These are phyloP conservation scores for Prionace glauca DNA, from an alignment of 2,797 vertebrate species.

Conservation along the genomic window DNA sequence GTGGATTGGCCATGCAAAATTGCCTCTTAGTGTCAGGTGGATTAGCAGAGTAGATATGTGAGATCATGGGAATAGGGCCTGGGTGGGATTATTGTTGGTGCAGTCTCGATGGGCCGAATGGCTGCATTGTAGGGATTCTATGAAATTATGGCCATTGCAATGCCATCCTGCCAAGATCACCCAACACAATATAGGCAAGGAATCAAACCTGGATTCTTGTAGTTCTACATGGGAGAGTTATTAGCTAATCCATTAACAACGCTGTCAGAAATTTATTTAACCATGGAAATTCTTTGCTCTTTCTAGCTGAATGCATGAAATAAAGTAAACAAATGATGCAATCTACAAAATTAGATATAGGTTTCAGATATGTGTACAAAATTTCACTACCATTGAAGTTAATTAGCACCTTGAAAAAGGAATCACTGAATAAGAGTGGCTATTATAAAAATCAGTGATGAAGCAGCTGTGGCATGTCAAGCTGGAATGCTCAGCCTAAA, in stretches of 20 bases:
- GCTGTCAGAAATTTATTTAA: background rate
- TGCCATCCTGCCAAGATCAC: background rate
- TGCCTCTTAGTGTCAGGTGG: too few relatives aligned
- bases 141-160: background rate
- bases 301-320: background rate
- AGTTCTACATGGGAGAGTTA: background rate
- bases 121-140: too few relatives aligned
- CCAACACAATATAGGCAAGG: background rate
- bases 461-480: conserved; percentile 2
- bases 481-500: background rate
- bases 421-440: background rate
- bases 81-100: too few relatives aligned
- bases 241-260: background rate
- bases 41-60: too few relatives aligned
- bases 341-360: background rate
- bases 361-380: background rate
- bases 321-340: background rate
- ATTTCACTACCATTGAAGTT: background rate
- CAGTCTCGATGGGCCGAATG: too few relatives aligned
- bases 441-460: background rate
- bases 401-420: background rate
- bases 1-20: too few relatives aligned
- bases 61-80: too few relatives aligned
- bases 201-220: background rate
- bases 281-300: background rate